Percentiles rank a stretch among this genome's conserved stretches.
Evolutionary conservation across 2,113 vertebrate genomes (phyloP).

Genomic region (Oxygymnocypris stewartii): DNA sequence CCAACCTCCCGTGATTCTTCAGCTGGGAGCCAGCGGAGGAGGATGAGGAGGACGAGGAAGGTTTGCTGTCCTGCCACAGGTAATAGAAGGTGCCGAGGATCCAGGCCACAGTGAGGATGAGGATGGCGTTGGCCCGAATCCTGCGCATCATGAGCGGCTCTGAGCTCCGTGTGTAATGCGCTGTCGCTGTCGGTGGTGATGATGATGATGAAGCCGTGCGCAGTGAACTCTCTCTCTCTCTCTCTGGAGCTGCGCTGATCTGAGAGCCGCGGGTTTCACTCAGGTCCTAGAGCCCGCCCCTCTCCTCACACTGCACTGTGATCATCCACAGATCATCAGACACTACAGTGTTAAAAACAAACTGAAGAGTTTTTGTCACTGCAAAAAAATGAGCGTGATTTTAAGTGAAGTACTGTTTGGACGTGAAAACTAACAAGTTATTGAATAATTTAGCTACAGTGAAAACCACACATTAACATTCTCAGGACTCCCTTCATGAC

Average conservation of each 20-base stretch:
- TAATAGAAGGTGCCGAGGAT: constrained; percentile 98
- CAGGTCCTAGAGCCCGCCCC: constrained; percentile 41
- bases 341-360: neutral
- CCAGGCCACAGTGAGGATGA: constrained; percentile 96
- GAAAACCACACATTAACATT: too few species aligned
- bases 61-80: constrained; percentile 98
- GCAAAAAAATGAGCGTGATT: neutral
- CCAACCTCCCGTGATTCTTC: constrained; percentile 75
- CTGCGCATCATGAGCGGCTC: constrained; percentile 90
- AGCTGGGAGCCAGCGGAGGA: constrained; percentile 70
- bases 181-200: neutral
- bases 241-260: neutral
- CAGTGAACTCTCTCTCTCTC: constrained; percentile 17
- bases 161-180: constrained; percentile 58
- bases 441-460: too few species aligned
- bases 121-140: constrained; percentile 97
- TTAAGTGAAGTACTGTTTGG: too few species aligned
- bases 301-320: neutral
- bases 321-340: neutral
- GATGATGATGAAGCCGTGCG: constrained; percentile 35
- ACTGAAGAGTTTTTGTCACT: neutral
- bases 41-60: constrained; percentile 75
- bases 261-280: neutral
- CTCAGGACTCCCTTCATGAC: too few species aligned
- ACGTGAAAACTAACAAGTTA: too few species aligned